Base-by-base conservation (phyloP, 2,888 invertebrate species). In the Eupithecia inturbata region DNA sequence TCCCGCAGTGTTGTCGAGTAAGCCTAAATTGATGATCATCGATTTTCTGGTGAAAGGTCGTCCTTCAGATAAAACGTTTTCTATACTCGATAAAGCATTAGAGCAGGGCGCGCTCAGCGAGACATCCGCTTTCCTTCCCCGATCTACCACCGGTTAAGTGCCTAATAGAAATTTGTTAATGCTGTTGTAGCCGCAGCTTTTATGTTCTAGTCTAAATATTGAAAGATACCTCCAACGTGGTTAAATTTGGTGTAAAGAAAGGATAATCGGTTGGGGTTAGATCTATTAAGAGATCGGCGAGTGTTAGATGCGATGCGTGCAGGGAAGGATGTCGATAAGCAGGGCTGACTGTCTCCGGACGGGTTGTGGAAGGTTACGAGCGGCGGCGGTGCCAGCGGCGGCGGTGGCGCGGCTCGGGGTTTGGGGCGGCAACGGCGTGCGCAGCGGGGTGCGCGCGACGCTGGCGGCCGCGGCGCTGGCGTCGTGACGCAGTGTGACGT, bases 401-500 rank as follows among this genome's bases (percentile, higher is more conserved):
- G 92, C 92, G 93, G 91, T 91, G 91, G 91, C 92, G n/a, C 7
- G 49, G 49, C n/a, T 49, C 1, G 53, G 53, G 53, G 53, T 22
- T 22, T 84, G 88, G 79, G 88, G 94, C 93, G 92, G 93, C 93
- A 76, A 71, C 57, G 93, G 91, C 90, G 84, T 86, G 84, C 84
- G 87, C 80, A 89, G 82, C 83, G 84, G 81, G 87, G 75, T 90
- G 91, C 90, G 92, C 89, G 92, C 90, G 89, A 81, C 88, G 88
- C 81, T 84, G 86, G 86, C 85, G 83, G 89, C 88, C 91, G 92
- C 92, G 91, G 92, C 92, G 93, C 91, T 91, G 91, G 91, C 92
- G 92, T 92, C 92, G 95, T 94, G 95, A 95, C 95, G 96, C 95
- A 95, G 96, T 96, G 95, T 96, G 96, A 96, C 95, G 96, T 95